Evolutionary conservation across 2,888 invertebrate species (phyloP).

Genomic region (Erynnis tages): DNA sequence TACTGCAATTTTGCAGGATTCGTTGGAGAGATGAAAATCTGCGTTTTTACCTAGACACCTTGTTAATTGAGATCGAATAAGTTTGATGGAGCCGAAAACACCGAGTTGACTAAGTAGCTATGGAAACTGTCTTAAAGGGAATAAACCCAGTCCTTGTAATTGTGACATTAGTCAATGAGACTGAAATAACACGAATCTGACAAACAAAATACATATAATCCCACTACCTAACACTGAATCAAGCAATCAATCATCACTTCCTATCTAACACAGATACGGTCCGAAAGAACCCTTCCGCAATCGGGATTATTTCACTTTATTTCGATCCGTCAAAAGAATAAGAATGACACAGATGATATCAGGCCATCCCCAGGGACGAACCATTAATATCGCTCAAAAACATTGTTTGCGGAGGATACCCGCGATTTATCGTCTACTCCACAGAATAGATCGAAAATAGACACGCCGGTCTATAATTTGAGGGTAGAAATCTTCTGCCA

Average conservation of each 20-base stretch:
- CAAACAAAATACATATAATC: too few species aligned
- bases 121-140: too few species aligned
- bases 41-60: neutral
- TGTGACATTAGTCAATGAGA: too few species aligned
- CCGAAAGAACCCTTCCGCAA: constrained; percentile 15
- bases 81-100: too few species aligned
- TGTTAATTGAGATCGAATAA: neutral
- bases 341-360: constrained; percentile 58
- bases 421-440: constrained; percentile 58
- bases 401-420: constrained; percentile 71
- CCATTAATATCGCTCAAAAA: constrained; percentile 73
- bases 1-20: neutral
- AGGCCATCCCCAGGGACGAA: constrained; percentile 41
- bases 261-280: neutral
- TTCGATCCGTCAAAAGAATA: constrained; percentile 53
- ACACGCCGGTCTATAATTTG: neutral
- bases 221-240: too few species aligned
- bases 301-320: constrained; percentile 24
- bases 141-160: too few species aligned
- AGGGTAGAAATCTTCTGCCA: neutral
- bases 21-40: neutral
- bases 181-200: too few species aligned
- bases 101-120: too few species aligned
- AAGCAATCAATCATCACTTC: neutral
- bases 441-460: neutral